These are phyloP conservation scores for Rhorus exstirpatorius DNA, from an alignment of 2,888 invertebrate genomes.

Conservation along the genomic window DNA sequence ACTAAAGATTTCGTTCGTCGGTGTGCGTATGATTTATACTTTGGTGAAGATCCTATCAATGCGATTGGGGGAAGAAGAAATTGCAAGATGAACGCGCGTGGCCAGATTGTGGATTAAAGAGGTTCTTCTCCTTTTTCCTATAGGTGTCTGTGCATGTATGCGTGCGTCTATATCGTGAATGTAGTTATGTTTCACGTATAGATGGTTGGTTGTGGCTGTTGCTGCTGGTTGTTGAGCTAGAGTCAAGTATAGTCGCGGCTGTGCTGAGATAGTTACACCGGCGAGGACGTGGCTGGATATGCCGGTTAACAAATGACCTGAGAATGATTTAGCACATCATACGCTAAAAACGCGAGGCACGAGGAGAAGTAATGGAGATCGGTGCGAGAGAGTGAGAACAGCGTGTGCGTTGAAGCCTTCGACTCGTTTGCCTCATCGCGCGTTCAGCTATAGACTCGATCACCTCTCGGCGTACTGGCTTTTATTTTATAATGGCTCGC, in stretches of 20 bases:
- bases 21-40: slow-evolving; percentile 3
- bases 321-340: slow-evolving; percentile 85
- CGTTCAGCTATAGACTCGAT: slow-evolving; percentile 67
- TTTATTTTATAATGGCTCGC: not conserved
- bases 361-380: slow-evolving; percentile 27
- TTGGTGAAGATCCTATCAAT: slow-evolving; percentile 22
- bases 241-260: slow-evolving; percentile 38
- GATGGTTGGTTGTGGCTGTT: slow-evolving; percentile 5
- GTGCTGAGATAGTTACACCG: slow-evolving; percentile 67
- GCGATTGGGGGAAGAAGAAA: slow-evolving; percentile 11
- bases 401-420: slow-evolving; percentile 52
- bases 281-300: slow-evolving; percentile 72
- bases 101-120: slow-evolving; percentile 41
- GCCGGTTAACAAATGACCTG: slow-evolving; percentile 84
- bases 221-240: slow-evolving; percentile 46
- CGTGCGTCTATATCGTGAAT: not conserved
- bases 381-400: slow-evolving; percentile 43
- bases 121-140: slow-evolving; percentile 18
- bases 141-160: not conserved
- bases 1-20: slow-evolving; percentile 35
- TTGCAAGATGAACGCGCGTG: slow-evolving; percentile 48
- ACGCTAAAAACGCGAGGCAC: slow-evolving; percentile 59
- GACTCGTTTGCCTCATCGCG: slow-evolving; percentile 74
- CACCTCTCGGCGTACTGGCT: slow-evolving; percentile 41
- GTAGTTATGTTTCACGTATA: slow-evolving; percentile 4